Evolutionary conservation across 1,140 invertebrate species (phyloP), one percentile per base, ranked within the genome.

Genomic region (Drosophila miranda): DNA sequence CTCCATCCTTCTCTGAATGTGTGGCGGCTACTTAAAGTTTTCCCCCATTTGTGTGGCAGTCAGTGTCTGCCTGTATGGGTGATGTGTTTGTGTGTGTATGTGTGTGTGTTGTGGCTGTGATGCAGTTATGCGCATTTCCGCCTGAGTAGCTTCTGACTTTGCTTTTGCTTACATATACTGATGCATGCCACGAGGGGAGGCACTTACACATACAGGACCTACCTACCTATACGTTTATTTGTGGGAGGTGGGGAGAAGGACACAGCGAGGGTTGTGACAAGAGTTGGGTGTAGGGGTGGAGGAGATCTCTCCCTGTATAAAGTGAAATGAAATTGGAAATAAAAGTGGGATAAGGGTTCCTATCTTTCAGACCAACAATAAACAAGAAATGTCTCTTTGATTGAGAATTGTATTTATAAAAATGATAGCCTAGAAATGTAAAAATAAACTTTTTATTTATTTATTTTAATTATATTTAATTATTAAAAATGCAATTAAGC

Each of bases 41-140:
- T 14, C 58, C 34, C 9, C 23, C 23, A 26, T 26, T 5, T 26
- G 23, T 5, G 23, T 26, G 5, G 3, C 19, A 19, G 23, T 23
- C 3, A 23, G 23, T 26, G 23, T 4, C 19, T 16, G 16, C 16
- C 16, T 16, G 23, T 23, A 23, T 23, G 21, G 2, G 21, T 23
- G 23, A 5, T 26, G 34, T 56, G 34, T 57, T 26, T 67, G 38
- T 52, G 14, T 56, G 34, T 57, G 30, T 67, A 28, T 52, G 14
- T 68, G 42, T 51, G 52, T 73, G 60, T 60, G 76, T 75, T 52
- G 46, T 67, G 78, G 62, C 63, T 62, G 63, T 82, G 78, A 82
- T 82, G 78, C 78, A 81, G 78, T 81, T 81, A 81, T 81, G 78
- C 78, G 70, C 78, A 82, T 82, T 82, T 82, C 74, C 78, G 78